Evolutionary conservation across 53 echinoderm and acorn worm genomes (phyloP), one percentile per base, ranked within the genome.

Genomic region (Crossaster papposus): DNA sequence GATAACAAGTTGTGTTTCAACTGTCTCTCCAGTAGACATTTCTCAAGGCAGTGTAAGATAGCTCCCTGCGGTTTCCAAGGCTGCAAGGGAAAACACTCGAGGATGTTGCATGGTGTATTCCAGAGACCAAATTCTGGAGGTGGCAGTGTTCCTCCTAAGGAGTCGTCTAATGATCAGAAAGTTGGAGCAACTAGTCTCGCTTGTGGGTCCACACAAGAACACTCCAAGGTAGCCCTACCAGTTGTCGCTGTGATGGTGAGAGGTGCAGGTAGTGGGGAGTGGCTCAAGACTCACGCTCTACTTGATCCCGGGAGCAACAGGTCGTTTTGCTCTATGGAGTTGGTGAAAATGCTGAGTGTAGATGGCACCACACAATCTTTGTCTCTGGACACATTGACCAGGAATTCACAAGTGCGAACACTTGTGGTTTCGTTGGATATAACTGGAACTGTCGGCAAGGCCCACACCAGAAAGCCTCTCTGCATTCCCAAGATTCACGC

Each of bases 401-500:
- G 18, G 20, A 75, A 32, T 75, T 10, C 75, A 35, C 36, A 30
- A 1, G 36, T 75, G 3, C 31, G 36, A 33, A 75, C 75, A 33
- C 35, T 33, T 33, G 35, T 75, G 8, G 35, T 75, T 75, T 33
- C 75, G 20, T 30, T 93, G 10, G 91, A 90, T n/a, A 70, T 93
- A 30, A 20, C 74, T 18, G 82, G 88, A 37, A 20, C 82, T 14
- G 79, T 79, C 14, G 58, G 58, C 58, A 82, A 38, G 58, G 17
- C 53, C 28, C 54, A 55, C 22, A 58, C 22, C 58, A 64, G 53
- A 31, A 75, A 75, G 75, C 18, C 36, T 54, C 24, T 89, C 2
- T n/a, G 79, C 36, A 38, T 90, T 14, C 82, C 75, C 14, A 53
- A 37, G 23, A 90, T 90, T 13, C 90, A 85, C 44, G 65, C 90